Evolutionary conservation across 2,113 vertebrate genomes (phyloP), one percentile per base, ranked within the genome.

Genomic region (Engraulis encrasicolus): DNA sequence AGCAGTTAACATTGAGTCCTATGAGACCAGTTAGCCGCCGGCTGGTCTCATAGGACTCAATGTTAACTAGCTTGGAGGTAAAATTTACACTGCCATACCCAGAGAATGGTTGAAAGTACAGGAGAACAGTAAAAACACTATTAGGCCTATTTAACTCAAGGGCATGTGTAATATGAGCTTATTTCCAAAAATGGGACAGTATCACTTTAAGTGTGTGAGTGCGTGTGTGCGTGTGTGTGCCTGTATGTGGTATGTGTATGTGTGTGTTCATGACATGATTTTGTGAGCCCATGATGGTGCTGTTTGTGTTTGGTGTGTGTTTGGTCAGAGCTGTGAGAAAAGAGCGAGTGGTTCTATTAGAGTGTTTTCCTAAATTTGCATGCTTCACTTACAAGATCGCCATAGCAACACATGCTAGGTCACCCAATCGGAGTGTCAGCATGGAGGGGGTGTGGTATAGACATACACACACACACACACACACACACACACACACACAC

Each of bases 391-490:
- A 58, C 89, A 91, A 88, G 77, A 92, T 95, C 90, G 91, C 93
- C 89, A 94, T 93, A 93, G 87, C 93, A 94, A 95, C 94, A 88
- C 83, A n/a, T 85, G 93, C 89, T 93, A 92, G 93, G 93, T 94
- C 94, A 95, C 85, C 93, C 94, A 95, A 93, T 94, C 86, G 87
- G 83, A 89, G 81, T 81, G 81, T 79, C 27, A 1, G 38, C 77
- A 77, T 83, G 38, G 0, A 79, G 84, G 91, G n/a, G 92, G 92
- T 49, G 84, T 84, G 83, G 91, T 87, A 86, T 85, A 78, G 84
- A 87, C 86, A 83, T 82, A 90, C 6, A 31, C 89, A 82, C 86
- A 80, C 78, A 84, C 89, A 88, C 90, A 84, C 48, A 50, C 48
- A 84, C 20, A 82, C 85, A 84, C 58, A 81, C 40, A 12, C 61